These are phyloP conservation scores for Berghia stephanieae DNA, from an alignment of 1,140 invertebrate species.

Conservation along the genomic window DNA sequence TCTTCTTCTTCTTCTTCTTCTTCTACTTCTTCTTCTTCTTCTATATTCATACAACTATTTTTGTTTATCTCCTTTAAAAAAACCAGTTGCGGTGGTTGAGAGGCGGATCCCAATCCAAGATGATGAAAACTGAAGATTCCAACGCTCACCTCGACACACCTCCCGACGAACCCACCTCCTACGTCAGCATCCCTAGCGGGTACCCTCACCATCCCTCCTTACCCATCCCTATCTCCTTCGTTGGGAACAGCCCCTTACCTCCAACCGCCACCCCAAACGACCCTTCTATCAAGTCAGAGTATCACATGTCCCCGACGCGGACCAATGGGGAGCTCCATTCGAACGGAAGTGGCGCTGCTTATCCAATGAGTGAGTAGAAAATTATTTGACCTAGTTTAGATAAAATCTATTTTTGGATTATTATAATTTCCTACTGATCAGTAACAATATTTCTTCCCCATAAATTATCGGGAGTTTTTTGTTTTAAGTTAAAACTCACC, in stretches of 20 bases:
- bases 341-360: constrained; percentile 15
- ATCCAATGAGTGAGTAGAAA: constrained; percentile 30
- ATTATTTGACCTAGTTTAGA: no score
- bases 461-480: no score
- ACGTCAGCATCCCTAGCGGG: constrained; percentile 11
- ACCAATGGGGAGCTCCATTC: constrained; percentile 18
- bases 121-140: not conserved
- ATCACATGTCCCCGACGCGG: constrained; percentile 20
- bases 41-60: not conserved
- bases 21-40: not conserved
- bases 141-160: not conserved
- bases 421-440: no score
- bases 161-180: constrained; percentile 8
- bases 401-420: no score
- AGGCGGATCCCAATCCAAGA: constrained; percentile 11
- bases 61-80: constrained; percentile 8
- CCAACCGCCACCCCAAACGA: not conserved
- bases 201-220: not conserved
- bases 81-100: constrained; percentile 27
- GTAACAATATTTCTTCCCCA: no score
- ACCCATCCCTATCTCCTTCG: constrained; percentile 1
- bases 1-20: not conserved
- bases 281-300: constrained; percentile 25
- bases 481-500: no score
- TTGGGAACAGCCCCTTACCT: not conserved